phyloP scores from a whole-genome alignment of 2,888 invertebrate genomes.

The Plebejus melissa region DNA sequence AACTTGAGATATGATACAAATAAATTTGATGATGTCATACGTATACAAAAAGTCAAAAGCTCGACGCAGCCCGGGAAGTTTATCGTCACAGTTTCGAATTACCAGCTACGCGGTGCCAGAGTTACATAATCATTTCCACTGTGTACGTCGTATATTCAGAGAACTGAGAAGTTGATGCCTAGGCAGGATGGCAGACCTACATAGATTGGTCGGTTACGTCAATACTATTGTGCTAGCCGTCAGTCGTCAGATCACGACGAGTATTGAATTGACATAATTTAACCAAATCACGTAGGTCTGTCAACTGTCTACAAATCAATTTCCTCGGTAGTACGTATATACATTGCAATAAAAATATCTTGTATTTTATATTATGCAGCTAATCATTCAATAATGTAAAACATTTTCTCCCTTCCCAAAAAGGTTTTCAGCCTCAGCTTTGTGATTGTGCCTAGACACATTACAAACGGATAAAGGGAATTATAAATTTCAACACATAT shows the following conservation, averaged over 20 bases:
- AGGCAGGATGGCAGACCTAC: too few species aligned
- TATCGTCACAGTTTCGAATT: neutral
- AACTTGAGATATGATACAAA: conserved; percentile 15
- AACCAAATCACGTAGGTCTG: too few species aligned
- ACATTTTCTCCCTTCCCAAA: neutral
- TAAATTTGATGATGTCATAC: conserved; percentile 4
- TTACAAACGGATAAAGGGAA: neutral
- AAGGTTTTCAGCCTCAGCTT: neutral
- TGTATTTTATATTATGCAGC: neutral
- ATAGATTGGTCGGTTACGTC: too few species aligned
- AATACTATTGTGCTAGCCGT: too few species aligned
- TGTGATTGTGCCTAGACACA: neutral
- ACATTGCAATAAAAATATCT: neutral
- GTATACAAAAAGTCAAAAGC: conserved; percentile 7
- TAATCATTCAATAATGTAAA: neutral
- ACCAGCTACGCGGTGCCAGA: neutral
- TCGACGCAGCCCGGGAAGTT: neutral
- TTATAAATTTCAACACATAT: neutral
- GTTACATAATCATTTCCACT: neutral
- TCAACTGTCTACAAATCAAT: too few species aligned
- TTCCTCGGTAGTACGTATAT: neutral
- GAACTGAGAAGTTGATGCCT: too few species aligned
- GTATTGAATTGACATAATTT: too few species aligned
- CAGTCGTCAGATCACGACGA: too few species aligned
- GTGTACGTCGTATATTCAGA: neutral